Evolutionary conservation across 2,797 vertebrate genomes (phyloP).

Genomic region (Pogoniulus pusillus): DNA sequence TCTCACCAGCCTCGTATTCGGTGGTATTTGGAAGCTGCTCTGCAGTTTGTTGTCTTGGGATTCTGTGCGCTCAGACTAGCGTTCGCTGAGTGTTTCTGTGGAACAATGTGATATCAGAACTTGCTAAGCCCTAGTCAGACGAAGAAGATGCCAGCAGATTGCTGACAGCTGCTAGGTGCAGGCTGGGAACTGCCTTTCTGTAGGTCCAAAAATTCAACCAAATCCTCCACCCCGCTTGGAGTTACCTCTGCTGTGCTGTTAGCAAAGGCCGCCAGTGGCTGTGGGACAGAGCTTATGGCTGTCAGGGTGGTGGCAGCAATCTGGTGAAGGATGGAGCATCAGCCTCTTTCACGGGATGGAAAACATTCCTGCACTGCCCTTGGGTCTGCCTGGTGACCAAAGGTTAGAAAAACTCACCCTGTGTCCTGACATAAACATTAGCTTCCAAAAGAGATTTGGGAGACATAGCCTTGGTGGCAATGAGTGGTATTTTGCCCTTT

Average conservation of each 20-base stretch:
- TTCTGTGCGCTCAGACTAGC: neutral
- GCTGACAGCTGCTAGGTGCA: neutral
- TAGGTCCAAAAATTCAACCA: neutral
- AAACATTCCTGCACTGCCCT: accelerated
- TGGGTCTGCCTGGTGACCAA: neutral
- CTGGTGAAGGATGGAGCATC: accelerated
- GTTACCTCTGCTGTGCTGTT: neutral
- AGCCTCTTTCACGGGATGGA: accelerated
- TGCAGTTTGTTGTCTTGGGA: neutral
- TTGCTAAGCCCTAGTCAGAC: neutral
- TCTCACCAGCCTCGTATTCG: no score
- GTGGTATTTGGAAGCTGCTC: neutral
- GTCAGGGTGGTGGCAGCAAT: accelerated
- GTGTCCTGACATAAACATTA: neutral
- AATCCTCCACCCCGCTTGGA: neutral
- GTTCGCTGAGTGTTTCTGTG: neutral
- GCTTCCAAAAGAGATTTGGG: no score
- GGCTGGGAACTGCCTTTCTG: neutral
- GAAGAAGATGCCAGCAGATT: neutral
- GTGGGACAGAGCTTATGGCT: neutral
- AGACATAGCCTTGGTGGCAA: no score
- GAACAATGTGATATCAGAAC: neutral
- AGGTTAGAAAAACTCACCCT: neutral
- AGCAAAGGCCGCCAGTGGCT: neutral
- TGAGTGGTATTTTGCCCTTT: no score